phyloP scores from a whole-genome alignment of 2,797 vertebrate genomes.

The Poeciliopsis infans region DNA sequence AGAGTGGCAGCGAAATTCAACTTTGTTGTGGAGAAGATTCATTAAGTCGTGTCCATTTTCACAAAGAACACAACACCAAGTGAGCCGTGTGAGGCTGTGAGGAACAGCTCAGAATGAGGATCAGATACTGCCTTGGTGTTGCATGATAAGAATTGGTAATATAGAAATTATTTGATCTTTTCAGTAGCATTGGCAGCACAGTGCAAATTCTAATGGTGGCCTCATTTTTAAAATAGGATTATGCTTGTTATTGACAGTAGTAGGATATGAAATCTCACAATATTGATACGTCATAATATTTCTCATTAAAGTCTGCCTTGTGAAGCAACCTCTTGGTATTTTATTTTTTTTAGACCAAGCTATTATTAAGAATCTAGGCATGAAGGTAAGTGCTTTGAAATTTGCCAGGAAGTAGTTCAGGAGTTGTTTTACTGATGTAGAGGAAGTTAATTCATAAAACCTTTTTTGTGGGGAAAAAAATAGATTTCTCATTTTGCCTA shows the following conservation, averaged over 20 bases:
- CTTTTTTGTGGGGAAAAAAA: background rate
- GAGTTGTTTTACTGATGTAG: background rate
- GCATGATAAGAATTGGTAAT: constrained; percentile 54
- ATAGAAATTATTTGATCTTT: constrained; percentile 49
- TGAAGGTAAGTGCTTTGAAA: background rate
- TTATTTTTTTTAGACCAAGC: background rate
- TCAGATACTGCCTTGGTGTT: constrained; percentile 46
- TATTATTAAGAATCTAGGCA: background rate
- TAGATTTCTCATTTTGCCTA: background rate
- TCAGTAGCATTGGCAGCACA: constrained; percentile 33
- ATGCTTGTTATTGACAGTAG: background rate
- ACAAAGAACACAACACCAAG: constrained; percentile 41
- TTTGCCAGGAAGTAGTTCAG: background rate
- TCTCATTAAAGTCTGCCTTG: background rate
- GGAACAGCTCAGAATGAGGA: constrained; percentile 38
- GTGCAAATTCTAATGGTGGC: constrained; percentile 30
- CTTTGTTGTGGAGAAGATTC: constrained; percentile 49
- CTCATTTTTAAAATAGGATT: constrained; percentile 23
- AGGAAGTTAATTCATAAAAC: background rate
- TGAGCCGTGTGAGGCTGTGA: constrained; percentile 47
- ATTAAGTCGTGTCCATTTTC: constrained; percentile 52
- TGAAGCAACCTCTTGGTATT: background rate
- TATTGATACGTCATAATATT: background rate
- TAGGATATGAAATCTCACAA: background rate
- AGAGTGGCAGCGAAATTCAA: constrained; percentile 30